These are phyloP conservation scores for Hydractinia symbiolongicarpus DNA, from an alignment of 30 jellyfish, hydroid and myxozoan genomes.

Conservation along the genomic window DNA sequence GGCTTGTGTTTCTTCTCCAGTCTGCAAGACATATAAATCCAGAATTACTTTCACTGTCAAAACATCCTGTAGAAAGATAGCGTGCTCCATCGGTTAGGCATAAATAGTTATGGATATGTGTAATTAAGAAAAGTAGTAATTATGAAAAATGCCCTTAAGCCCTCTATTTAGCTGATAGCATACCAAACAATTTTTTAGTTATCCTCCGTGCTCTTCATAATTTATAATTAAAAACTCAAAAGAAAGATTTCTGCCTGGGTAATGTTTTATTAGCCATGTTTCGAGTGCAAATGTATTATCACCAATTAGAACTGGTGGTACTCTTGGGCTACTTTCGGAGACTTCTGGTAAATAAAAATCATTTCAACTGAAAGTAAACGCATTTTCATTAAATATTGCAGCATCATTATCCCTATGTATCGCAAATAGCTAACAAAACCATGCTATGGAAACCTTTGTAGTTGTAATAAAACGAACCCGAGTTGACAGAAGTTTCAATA, in stretches of 20 bases:
- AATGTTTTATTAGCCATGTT: conserved; percentile 56
- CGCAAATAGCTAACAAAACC: conserved; percentile 59
- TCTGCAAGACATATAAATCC: conserved; percentile 23
- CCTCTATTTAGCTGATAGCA: conserved; percentile 52
- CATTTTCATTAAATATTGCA: neutral
- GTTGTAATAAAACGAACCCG: too few relatives aligned
- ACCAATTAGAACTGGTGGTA: conserved; percentile 44
- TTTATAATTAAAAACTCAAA: conserved; percentile 40
- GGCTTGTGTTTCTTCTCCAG: conserved; percentile 25
- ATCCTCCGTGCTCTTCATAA: conserved; percentile 22
- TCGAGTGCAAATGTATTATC: conserved; percentile 47
- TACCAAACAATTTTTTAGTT: conserved; percentile 52
- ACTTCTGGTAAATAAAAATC: conserved; percentile 15
- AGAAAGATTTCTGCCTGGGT: conserved; percentile 39
- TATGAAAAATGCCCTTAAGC: conserved; percentile 2
- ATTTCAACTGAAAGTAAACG: conserved; percentile 19
- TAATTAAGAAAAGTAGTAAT: too few relatives aligned
- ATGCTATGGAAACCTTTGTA: too few relatives aligned
- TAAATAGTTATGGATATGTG: conserved; percentile 54
- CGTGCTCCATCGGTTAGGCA: conserved; percentile 55
- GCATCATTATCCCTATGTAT: conserved; percentile 60
- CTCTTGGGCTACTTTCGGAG: neutral
- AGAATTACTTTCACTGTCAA: conserved; percentile 22
- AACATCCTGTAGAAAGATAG: conserved; percentile 41
- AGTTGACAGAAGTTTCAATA: conserved; percentile 28